phyloP scores from a whole-genome alignment of 2,888 invertebrate species.

The Amphipoea oculea region DNA sequence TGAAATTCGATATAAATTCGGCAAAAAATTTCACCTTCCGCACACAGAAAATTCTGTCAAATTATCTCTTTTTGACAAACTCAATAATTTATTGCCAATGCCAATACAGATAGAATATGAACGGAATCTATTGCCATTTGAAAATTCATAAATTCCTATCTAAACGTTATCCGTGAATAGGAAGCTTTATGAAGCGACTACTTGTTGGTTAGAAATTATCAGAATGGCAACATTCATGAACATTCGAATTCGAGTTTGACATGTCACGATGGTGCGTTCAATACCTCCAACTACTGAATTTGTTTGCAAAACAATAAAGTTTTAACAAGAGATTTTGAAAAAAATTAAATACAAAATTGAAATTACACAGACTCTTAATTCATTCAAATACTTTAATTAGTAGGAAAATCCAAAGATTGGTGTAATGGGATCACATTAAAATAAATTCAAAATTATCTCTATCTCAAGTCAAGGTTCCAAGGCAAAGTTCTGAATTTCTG shows the following conservation, averaged over 20 bases:
- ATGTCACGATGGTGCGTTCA: slow-evolving; percentile 56
- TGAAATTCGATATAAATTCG: slow-evolving; percentile 48
- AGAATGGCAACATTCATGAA: slow-evolving; percentile 33
- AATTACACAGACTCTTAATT: not conserved
- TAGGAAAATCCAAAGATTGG: too few relatives aligned
- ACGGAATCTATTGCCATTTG: slow-evolving; percentile 13
- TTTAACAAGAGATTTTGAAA: not conserved
- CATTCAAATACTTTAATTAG: too few relatives aligned
- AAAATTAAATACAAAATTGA: not conserved
- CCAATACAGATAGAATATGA: not conserved
- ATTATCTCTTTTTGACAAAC: slow-evolving; percentile 55
- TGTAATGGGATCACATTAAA: not conserved
- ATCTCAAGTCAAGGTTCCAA: not conserved
- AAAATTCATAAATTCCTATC: not conserved
- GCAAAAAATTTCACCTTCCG: slow-evolving; percentile 34
- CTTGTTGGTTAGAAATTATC: not conserved
- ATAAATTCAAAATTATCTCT: not conserved
- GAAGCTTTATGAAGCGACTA: not conserved
- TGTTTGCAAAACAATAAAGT: not conserved
- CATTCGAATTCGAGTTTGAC: slow-evolving; percentile 45
- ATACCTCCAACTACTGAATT: not conserved
- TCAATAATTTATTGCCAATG: slow-evolving; percentile 47
- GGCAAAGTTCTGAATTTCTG: slow-evolving; percentile 3
- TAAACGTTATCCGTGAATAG: slow-evolving; percentile 21
- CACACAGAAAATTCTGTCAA: slow-evolving; percentile 55